Percentiles rank a stretch among this genome's conserved stretches.
phyloP scores from a whole-genome alignment of 2,888 invertebrate genomes.

The Dynastes maya region DNA sequence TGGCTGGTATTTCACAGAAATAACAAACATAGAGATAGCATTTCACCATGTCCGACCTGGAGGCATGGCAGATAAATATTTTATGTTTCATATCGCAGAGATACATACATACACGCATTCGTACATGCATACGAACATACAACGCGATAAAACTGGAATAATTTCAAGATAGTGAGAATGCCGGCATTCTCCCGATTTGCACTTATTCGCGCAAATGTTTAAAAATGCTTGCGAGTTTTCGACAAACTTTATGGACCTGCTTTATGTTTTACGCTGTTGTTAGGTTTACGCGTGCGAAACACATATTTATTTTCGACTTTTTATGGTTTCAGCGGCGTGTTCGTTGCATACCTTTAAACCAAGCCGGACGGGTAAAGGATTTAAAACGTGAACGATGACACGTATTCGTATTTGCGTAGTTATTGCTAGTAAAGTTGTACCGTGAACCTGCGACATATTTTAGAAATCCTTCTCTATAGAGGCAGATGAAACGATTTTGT shows the following conservation, averaged over 20 bases:
- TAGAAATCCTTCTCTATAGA: no score
- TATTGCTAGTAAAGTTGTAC: no score
- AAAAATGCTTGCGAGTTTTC: constrained; percentile 33
- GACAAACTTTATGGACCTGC: constrained; percentile 17
- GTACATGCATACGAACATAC: constrained; percentile 20
- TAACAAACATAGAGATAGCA: constrained; percentile 53
- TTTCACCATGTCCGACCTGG: constrained; percentile 40
- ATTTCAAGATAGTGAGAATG: constrained; percentile 39
- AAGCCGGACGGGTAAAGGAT: no score
- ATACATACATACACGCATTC: constrained; percentile 7
- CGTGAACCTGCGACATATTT: no score
- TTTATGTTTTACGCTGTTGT: constrained; percentile 15
- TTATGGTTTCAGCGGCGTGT: neutral
- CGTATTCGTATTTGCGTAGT: no score
- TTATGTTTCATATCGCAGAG: constrained; percentile 42
- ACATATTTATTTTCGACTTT: constrained; percentile 12
- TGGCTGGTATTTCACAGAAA: constrained; percentile 61
- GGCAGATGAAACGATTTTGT: no score
- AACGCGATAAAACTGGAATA: constrained; percentile 25
- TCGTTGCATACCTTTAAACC: neutral
- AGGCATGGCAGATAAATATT: constrained; percentile 44
- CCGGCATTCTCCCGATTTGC: constrained; percentile 27
- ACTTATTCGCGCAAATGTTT: constrained; percentile 34
- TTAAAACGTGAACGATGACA: no score
- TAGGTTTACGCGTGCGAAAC: constrained; percentile 9